These are phyloP conservation scores for Umimayanthus chanpuru DNA, from an alignment of 92 coral and sea anemone species.

Conservation along the genomic window DNA sequence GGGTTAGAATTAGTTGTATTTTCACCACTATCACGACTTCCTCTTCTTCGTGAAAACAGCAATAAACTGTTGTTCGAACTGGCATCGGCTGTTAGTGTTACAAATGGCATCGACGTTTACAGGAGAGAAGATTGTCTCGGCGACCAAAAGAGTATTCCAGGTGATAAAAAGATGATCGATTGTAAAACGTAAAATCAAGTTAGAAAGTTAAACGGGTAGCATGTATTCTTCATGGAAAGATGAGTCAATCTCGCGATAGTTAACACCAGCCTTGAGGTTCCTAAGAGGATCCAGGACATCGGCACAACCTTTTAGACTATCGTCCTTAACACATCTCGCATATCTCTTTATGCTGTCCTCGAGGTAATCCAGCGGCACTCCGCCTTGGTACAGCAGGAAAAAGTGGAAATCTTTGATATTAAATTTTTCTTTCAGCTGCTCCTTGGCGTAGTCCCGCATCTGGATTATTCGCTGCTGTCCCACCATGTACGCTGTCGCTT, in stretches of 20 bases:
- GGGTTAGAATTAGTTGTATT: too few species aligned
- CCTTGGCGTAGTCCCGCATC: slow-evolving; percentile 34
- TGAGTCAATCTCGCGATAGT: neutral
- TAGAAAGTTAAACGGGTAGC: neutral
- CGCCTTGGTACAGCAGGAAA: slow-evolving; percentile 36
- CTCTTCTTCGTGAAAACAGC: too few species aligned
- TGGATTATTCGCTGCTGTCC: slow-evolving; percentile 24
- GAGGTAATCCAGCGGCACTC: slow-evolving; percentile 29
- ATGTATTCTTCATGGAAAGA: neutral
- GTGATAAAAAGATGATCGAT: neutral
- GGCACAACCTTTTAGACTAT: neutral
- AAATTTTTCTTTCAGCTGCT: slow-evolving; percentile 34
- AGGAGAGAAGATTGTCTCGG: too few species aligned
- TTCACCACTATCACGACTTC: too few species aligned
- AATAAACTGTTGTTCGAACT: too few species aligned
- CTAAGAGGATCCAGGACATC: slow-evolving; percentile 25
- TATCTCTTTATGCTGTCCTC: slow-evolving; percentile 18
- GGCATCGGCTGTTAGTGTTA: too few species aligned
- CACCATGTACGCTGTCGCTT: slow-evolving; percentile 28
- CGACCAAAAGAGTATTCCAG: neutral
- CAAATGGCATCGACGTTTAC: too few species aligned
- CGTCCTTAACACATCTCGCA: slow-evolving; percentile 16
- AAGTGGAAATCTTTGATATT: slow-evolving; percentile 36
- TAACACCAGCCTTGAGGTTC: slow-evolving; percentile 25
- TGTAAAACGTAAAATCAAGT: neutral